Evolutionary conservation across 2,797 vertebrate genomes (phyloP).

Genomic region (Manis crassicaudata): DNA sequence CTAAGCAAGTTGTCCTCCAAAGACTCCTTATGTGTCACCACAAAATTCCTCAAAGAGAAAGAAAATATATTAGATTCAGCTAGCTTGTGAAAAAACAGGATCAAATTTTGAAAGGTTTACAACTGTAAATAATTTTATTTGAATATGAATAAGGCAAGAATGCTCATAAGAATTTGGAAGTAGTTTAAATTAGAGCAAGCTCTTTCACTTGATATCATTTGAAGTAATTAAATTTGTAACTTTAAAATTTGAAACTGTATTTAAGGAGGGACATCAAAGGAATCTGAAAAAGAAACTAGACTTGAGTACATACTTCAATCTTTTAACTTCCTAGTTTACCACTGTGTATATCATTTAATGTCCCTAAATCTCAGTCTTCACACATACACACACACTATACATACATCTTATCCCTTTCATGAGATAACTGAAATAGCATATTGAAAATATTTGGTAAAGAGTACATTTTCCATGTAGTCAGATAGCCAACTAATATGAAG

Average conservation of each 20-base stretch:
- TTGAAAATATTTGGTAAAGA: neutral
- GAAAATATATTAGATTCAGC: neutral
- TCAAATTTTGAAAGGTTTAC: neutral
- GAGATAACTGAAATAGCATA: neutral
- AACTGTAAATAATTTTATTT: slow-evolving; percentile 35
- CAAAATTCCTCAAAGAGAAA: neutral
- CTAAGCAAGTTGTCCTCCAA: neutral
- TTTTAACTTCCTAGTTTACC: neutral
- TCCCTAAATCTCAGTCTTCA: neutral
- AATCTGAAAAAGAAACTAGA: neutral
- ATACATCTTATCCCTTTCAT: neutral
- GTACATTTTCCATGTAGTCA: neutral
- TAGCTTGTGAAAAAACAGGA: neutral
- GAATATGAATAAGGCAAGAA: neutral
- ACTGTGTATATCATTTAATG: neutral
- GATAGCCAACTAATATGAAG: neutral
- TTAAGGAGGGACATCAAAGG: slow-evolving; percentile 1
- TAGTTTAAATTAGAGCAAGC: neutral
- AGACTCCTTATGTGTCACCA: neutral
- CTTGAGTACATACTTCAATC: neutral
- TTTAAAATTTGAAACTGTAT: neutral
- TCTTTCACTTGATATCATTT: slow-evolving; percentile 39
- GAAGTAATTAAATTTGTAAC: slow-evolving; percentile 37
- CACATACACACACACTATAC: neutral
- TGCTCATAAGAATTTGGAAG: neutral